Evolutionary conservation across 2,888 invertebrate species (phyloP).

Genomic region (Allolobophora icterica): DNA sequence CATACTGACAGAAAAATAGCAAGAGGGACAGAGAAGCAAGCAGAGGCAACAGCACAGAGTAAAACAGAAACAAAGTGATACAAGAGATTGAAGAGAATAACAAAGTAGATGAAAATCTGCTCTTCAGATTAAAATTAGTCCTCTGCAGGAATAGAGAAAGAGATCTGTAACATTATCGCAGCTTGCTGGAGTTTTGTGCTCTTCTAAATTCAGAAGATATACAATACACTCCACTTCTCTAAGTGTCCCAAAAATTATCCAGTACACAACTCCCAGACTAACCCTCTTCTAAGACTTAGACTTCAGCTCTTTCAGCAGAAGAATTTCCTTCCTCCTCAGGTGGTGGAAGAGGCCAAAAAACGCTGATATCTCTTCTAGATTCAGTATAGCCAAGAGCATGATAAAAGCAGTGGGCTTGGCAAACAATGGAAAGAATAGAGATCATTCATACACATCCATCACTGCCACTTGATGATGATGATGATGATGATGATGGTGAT

Average conservation of each 20-base stretch:
- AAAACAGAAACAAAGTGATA: too few species aligned
- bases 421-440: neutral
- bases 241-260: neutral
- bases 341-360: neutral
- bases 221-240: neutral
- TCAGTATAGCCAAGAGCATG: constrained; percentile 11
- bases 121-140: neutral
- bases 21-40: neutral
- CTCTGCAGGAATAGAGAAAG: neutral
- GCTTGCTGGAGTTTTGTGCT: neutral
- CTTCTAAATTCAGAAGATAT: too few species aligned
- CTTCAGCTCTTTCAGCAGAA: constrained; percentile 2
- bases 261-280: neutral
- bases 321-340: neutral
- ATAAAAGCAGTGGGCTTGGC: neutral
- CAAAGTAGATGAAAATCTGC: neutral
- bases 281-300: neutral
- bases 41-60: too few species aligned
- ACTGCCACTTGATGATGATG: neutral
- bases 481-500: too few species aligned
- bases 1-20: neutral
- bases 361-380: neutral
- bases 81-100: too few species aligned
- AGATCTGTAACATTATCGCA: neutral
- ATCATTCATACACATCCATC: neutral